These are phyloP conservation scores for Siphonodentalium dalli DNA, from an alignment of 2,888 invertebrate species.

Conservation along the genomic window DNA sequence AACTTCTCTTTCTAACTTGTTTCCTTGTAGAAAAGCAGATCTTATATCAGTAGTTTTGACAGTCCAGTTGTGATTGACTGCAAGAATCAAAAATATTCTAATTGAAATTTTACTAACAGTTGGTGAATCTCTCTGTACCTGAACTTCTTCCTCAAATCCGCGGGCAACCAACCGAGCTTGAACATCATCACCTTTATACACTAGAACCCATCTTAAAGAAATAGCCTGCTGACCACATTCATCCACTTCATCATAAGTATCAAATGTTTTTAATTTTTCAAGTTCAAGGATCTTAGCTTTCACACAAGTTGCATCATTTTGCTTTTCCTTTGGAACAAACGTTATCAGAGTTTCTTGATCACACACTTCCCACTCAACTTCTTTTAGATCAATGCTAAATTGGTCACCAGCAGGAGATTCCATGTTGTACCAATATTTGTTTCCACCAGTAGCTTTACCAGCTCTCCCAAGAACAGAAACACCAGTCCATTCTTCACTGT, in stretches of 20 bases:
- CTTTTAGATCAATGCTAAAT: too few species aligned
- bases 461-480: slow-evolving; percentile 18
- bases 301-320: too few species aligned
- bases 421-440: slow-evolving; percentile 19
- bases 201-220: too few species aligned
- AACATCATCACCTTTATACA: slow-evolving; percentile 10
- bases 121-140: slow-evolving; percentile 11
- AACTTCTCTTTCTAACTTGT: slow-evolving; percentile 25
- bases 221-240: too few species aligned
- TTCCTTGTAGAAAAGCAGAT: slow-evolving; percentile 35
- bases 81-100: slow-evolving; percentile 22
- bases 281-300: too few species aligned
- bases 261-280: slow-evolving; percentile 19
- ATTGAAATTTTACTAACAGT: slow-evolving; percentile 22
- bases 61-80: slow-evolving; percentile 20
- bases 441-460: slow-evolving; percentile 16
- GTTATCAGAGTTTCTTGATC: slow-evolving; percentile 5
- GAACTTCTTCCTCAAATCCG: slow-evolving; percentile 15
- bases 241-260: slow-evolving; percentile 20
- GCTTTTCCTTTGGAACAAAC: not conserved
- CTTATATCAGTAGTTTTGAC: slow-evolving; percentile 35
- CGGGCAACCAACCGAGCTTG: slow-evolving; percentile 15
- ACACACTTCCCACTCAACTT: too few species aligned
- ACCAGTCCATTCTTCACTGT: slow-evolving; percentile 6
- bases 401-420: slow-evolving; percentile 2